Evolutionary conservation across 2,797 vertebrate species (phyloP), one percentile per base, ranked within the genome.

Genomic region (Pseudotriccus pelzelni): DNA sequence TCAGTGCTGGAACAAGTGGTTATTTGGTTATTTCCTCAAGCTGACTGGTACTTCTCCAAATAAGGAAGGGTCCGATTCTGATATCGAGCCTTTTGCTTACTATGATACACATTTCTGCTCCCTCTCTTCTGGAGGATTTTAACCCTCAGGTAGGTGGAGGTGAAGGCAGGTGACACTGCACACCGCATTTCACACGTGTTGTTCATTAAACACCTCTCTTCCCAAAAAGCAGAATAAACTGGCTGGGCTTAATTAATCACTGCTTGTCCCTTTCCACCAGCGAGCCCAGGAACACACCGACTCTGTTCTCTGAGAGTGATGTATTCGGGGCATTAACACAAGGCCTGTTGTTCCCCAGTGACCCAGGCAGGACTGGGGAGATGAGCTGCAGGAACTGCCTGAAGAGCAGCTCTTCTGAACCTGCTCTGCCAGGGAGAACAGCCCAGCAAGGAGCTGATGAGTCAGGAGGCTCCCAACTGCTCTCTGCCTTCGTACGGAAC

Each of bases 361-460:
- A 72, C 53, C 88, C 74, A 32, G 25, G 67, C 44, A 41, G 18
- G 59, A 12, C 46, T 12, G 50, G 39, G 43, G 53, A 85, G 58
- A 22, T 5, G 5, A 36, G 70, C 77, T 87, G 66, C 46, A 25
- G 50, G 44, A 32, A 6, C 10, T 37, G 78, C 72, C 67, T 30
- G 79, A 67, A n/a, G 50, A 85, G 76, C 66, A 36, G 77, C 75
- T 89, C 87, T 34, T 74, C 55, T 41, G 47, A 84, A 76, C 67
- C 90, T 75, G 82, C 88, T 21, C 83, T 62, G 84, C 63, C 14
- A 21, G 72, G 63, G 67, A 74, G 47, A 82, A 7, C 9, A 82
- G 82, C 78, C 72, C 89, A 85, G 89, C 82, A 4, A 17, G 87
- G 53, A 76, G 85, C 90, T 87, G 77, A 73, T 63, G 93, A 90